These are phyloP conservation scores for Cataglyphis cursor DNA, from an alignment of 2,888 invertebrate genomes.

Conservation along the genomic window DNA sequence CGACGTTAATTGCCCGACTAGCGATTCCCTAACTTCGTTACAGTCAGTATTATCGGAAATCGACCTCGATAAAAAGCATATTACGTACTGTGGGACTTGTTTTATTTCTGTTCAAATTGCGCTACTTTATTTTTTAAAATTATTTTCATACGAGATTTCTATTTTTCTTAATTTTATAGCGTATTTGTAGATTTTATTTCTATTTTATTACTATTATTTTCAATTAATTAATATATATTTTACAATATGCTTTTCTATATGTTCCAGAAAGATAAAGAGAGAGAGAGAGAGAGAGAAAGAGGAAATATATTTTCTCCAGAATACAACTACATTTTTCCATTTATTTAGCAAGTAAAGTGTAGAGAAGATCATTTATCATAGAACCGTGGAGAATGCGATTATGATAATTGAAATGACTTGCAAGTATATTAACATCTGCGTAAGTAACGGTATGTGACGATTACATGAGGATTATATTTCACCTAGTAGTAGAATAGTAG, in stretches of 20 bases:
- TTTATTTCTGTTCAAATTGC: neutral
- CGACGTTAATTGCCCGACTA: conserved; percentile 48
- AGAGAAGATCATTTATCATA: conserved; percentile 21
- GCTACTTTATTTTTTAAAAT: neutral
- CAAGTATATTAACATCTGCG: conserved; percentile 31
- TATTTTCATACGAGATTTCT: neutral
- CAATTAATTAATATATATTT: neutral
- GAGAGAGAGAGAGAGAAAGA: neutral
- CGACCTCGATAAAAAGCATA: neutral
- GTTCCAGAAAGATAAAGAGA: neutral
- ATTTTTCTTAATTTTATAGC: neutral
- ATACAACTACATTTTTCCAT: no score
- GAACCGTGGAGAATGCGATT: neutral
- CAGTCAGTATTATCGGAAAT: conserved; percentile 5
- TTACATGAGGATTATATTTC: conserved; percentile 24
- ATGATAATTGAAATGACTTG: conserved; percentile 23
- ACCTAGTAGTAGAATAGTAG: neutral
- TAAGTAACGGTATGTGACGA: conserved; percentile 39
- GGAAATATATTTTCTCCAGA: neutral
- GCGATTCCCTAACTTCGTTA: neutral
- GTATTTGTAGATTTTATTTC: conserved; percentile 8
- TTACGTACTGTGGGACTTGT: neutral
- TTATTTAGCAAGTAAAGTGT: neutral
- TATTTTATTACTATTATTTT: neutral
- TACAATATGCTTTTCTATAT: neutral